Percentiles rank a stretch among this genome's conserved stretches.
Evolutionary conservation across 2,888 invertebrate species (phyloP).

Genomic region (Bursaphelenchus okinawaensis): DNA sequence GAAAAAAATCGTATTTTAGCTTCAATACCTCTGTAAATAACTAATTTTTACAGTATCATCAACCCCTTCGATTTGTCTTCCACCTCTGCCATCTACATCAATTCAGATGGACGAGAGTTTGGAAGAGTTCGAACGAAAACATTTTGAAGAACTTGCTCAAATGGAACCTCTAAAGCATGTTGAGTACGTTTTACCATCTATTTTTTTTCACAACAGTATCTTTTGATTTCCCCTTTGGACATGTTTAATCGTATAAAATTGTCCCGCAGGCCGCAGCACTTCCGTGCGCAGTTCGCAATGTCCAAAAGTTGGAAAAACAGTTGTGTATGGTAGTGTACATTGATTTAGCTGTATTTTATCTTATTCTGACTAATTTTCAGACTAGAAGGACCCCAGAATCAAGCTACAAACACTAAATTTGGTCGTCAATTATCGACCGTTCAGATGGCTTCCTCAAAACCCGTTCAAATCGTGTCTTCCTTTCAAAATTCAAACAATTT

Average conservation of each 20-base stretch:
- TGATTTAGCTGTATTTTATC: too few species aligned
- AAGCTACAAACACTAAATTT: too few species aligned
- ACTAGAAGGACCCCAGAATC: too few species aligned
- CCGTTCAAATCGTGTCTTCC: conserved; percentile 13
- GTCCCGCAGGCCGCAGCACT: too few species aligned
- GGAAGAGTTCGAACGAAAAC: not conserved
- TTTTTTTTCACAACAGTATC: too few species aligned
- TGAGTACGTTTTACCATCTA: too few species aligned
- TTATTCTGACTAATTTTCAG: too few species aligned
- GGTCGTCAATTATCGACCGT: conserved; percentile 2
- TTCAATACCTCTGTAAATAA: not conserved
- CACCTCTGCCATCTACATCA: not conserved
- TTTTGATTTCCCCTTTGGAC: too few species aligned
- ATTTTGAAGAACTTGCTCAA: not conserved
- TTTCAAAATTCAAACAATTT: not conserved
- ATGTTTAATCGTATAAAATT: too few species aligned
- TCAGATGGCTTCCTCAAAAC: not conserved
- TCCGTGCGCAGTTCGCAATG: too few species aligned
- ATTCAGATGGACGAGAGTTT: not conserved
- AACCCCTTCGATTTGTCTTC: not conserved
- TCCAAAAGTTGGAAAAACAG: too few species aligned
- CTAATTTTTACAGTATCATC: not conserved
- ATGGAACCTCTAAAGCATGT: not conserved
- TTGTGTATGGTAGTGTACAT: too few species aligned
- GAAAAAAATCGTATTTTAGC: not conserved